Conservation (phyloP, 1,140 invertebrate species). For the Neelides sp. region DNA sequence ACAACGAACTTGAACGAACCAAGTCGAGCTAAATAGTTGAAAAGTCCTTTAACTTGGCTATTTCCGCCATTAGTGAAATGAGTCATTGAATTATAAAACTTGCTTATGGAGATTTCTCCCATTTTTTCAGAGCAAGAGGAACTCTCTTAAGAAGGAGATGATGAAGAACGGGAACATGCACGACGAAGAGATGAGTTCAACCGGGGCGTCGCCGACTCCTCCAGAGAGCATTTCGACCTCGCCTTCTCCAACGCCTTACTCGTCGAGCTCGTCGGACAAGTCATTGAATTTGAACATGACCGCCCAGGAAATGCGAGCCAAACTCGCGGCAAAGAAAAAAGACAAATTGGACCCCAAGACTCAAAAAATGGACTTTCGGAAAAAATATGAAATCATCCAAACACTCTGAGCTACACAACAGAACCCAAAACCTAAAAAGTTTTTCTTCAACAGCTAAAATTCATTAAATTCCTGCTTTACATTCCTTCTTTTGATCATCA, state of each 20-base stretch:
- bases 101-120: no score
- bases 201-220: constrained; percentile 24
- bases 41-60: no score
- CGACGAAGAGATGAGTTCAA: constrained; percentile 24
- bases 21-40: no score
- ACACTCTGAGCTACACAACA: constrained; percentile 46
- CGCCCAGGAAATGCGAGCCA: constrained; percentile 71
- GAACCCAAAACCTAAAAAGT: background rate
- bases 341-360: constrained; percentile 81
- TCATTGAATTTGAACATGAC: constrained; percentile 68
- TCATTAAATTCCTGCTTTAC: no score
- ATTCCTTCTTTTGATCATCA: no score
- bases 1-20: no score
- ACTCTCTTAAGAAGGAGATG: constrained; percentile 23
- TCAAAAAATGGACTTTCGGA: constrained; percentile 71
- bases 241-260: constrained; percentile 21
- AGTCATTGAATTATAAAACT: no score
- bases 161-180: constrained; percentile 11
- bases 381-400: constrained; percentile 85
- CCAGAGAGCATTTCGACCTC: constrained; percentile 24
- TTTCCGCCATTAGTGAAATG: no score
- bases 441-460: background rate
- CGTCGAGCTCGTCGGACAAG: constrained; percentile 7
- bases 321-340: constrained; percentile 67
- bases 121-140: constrained; percentile 29